Evolutionary conservation across 2,888 invertebrate genomes (phyloP).

Genomic region (Mesoligia furuncula): DNA sequence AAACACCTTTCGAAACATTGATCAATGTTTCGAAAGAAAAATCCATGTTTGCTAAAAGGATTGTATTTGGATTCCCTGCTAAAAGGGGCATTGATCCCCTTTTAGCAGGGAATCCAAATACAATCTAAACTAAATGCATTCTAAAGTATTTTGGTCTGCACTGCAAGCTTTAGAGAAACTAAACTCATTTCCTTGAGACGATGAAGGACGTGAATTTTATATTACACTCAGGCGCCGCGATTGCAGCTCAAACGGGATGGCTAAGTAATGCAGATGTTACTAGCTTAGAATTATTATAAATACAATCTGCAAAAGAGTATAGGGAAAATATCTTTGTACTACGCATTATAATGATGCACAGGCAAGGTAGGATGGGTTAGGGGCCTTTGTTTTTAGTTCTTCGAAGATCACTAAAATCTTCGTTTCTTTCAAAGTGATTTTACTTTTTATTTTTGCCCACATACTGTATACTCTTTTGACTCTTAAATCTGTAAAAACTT

Average conservation of each 20-base stretch:
- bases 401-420: too few species aligned
- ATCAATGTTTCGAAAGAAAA: too few species aligned
- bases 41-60: too few species aligned
- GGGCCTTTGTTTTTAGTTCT: too few species aligned
- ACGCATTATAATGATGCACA: neutral
- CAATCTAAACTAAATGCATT: slow-evolving; percentile 8
- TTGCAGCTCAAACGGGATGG: slow-evolving; percentile 22
- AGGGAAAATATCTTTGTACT: too few species aligned
- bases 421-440: too few species aligned
- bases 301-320: neutral
- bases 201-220: slow-evolving; percentile 16
- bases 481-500: too few species aligned
- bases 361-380: too few species aligned
- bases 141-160: neutral
- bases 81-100: too few species aligned
- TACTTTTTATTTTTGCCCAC: too few species aligned
- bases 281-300: slow-evolving; percentile 29
- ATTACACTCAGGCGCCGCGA: slow-evolving; percentile 14
- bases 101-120: neutral
- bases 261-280: neutral
- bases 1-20: neutral
- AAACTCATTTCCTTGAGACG: slow-evolving; percentile 34
- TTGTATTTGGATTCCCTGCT: too few species aligned
- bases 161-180: slow-evolving; percentile 26
- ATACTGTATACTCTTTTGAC: too few species aligned